These are phyloP conservation scores for Paralinhomoeus sp. DNA, from an alignment of 2,888 invertebrate species.

Conservation along the genomic window DNA sequence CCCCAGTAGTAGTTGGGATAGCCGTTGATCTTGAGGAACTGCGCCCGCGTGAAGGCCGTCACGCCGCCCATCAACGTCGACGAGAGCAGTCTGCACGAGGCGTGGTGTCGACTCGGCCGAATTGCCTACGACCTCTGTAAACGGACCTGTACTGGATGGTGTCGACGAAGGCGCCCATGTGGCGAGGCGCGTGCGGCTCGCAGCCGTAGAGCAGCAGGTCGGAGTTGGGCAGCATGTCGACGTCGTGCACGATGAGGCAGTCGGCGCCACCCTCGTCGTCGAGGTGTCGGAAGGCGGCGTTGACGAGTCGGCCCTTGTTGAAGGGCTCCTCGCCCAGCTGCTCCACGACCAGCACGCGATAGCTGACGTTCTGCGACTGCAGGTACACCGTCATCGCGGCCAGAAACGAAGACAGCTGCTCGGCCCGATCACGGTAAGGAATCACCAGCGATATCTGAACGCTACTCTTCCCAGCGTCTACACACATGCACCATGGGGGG, in stretches of 20 bases:
- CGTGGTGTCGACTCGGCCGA: too few relatives aligned
- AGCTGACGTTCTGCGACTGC: too few relatives aligned
- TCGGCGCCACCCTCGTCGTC: conserved; percentile 17
- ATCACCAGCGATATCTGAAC: too few relatives aligned
- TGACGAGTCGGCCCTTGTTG: conserved; percentile 25
- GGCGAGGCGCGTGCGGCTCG: conserved; percentile 23
- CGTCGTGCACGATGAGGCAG: conserved; percentile 25
- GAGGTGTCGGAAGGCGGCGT: conserved; percentile 20
- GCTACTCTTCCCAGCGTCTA: too few relatives aligned
- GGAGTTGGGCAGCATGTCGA: conserved; percentile 31
- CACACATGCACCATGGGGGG: too few relatives aligned
- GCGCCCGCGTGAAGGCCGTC: conserved; percentile 26
- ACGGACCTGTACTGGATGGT: conserved; percentile 31
- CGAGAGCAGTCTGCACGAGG: conserved; percentile 25
- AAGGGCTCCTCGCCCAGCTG: conserved; percentile 8
- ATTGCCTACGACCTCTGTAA: too few relatives aligned
- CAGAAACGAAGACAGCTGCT: too few relatives aligned
- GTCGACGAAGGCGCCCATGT: conserved; percentile 29
- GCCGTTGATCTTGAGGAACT: conserved; percentile 31
- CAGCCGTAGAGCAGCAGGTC: conserved; percentile 29
- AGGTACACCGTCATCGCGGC: too few relatives aligned
- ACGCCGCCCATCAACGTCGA: conserved; percentile 31
- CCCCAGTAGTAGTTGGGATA: conserved; percentile 29
- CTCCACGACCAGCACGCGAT: too few relatives aligned
- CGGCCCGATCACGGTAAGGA: too few relatives aligned